These are phyloP conservation scores for Hymenochirus boettgeri DNA, from an alignment of 2,113 vertebrate genomes.

Conservation along the genomic window DNA sequence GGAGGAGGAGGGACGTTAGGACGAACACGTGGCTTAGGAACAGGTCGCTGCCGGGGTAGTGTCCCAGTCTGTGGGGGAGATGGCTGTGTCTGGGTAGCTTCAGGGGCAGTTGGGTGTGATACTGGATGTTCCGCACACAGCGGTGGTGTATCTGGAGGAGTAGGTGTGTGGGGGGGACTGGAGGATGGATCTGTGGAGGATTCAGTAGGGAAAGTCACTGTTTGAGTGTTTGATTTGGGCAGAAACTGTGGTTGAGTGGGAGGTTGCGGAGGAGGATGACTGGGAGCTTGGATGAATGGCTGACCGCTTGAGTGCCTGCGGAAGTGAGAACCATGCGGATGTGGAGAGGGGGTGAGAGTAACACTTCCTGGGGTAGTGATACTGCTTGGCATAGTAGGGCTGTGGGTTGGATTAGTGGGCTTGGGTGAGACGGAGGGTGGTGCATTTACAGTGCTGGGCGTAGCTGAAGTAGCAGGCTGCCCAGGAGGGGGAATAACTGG, in stretches of 20 bases:
- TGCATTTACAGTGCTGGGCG: slow-evolving; percentile 59
- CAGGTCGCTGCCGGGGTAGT: slow-evolving; percentile 75
- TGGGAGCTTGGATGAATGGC: slow-evolving; percentile 83
- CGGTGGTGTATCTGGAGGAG: slow-evolving; percentile 83
- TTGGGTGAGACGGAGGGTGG: slow-evolving; percentile 69
- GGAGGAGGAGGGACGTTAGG: slow-evolving; percentile 87
- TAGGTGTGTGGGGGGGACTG: slow-evolving; percentile 78
- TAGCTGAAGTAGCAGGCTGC: slow-evolving; percentile 65
- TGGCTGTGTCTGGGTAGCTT: slow-evolving; percentile 51
- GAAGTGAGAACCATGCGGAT: slow-evolving; percentile 62
- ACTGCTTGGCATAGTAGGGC: slow-evolving; percentile 58
- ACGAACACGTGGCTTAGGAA: slow-evolving; percentile 87
- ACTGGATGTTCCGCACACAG: slow-evolving; percentile 50
- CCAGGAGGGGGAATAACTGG: slow-evolving; percentile 78
- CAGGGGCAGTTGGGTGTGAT: slow-evolving; percentile 44
- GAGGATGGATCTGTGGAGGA: slow-evolving; percentile 58
- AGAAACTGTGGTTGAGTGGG: slow-evolving; percentile 66
- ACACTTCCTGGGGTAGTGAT: slow-evolving; percentile 58
- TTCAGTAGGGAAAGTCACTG: slow-evolving; percentile 46
- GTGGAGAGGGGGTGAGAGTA: slow-evolving; percentile 32
- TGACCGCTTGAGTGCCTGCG: slow-evolving; percentile 80
- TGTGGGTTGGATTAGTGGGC: slow-evolving; percentile 56
- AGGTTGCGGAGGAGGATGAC: slow-evolving; percentile 87
- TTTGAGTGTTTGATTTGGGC: slow-evolving; percentile 38
- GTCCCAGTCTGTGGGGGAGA: slow-evolving; percentile 66